These are phyloP conservation scores for Cherax quadricarinatus DNA, from an alignment of 1,140 invertebrate genomes.

Conservation along the genomic window DNA sequence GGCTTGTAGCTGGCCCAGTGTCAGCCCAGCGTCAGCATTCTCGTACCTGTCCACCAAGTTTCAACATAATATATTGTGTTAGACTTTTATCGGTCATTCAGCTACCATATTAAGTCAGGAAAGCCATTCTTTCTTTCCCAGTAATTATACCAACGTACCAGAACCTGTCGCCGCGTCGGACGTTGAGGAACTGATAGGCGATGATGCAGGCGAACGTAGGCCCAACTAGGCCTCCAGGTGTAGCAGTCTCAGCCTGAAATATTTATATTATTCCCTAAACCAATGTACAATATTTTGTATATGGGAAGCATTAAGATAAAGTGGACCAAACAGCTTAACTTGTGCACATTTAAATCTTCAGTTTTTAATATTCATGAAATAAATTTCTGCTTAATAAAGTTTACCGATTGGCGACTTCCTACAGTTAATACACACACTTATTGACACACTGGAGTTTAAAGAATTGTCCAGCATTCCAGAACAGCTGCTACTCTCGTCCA, in stretches of 20 bases:
- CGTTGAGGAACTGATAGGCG: conserved; percentile 78
- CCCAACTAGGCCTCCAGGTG: conserved; percentile 77
- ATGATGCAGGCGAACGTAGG: conserved; percentile 81
- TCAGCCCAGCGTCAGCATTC: conserved; percentile 6
- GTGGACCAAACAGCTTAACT: not conserved
- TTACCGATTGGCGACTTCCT: no score
- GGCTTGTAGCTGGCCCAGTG: not conserved
- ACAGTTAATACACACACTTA: no score
- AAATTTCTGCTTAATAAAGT: no score
- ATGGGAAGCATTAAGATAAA: not conserved
- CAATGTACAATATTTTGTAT: not conserved
- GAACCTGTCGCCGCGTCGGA: conserved; percentile 74
- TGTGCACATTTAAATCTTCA: not conserved
- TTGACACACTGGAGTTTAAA: no score
- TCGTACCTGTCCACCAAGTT: not conserved
- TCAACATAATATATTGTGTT: not conserved
- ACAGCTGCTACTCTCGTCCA: no score
- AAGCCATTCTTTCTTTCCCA: no score
- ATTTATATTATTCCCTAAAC: not conserved
- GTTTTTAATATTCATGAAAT: no score
- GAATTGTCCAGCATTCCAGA: no score
- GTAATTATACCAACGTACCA: conserved; percentile 74
- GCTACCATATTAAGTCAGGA: no score
- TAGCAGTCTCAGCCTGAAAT: conserved; percentile 74
- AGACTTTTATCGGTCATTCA: no score